Base-by-base conservation (phyloP, 2,113 vertebrate genomes). In the Quiscalus mexicanus region DNA sequence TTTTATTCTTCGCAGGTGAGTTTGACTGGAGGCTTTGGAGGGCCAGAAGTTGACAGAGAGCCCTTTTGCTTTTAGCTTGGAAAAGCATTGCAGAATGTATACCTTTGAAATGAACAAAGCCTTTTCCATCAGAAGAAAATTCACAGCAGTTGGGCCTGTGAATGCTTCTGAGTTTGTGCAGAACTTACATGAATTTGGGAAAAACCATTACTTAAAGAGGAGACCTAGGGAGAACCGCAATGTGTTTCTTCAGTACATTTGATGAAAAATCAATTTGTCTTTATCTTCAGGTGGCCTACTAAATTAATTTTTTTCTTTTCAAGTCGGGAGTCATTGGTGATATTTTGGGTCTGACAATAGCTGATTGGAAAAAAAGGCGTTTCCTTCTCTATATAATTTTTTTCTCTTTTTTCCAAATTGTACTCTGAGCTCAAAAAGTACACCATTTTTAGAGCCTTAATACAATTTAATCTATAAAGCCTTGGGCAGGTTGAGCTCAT, bases 171-270 rank as follows among this genome's bases (percentile, higher is more conserved):
- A 55, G 30, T 76, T 77, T 44, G 30, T n/a, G 24, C 27, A 74
- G 68, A 62, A 25, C 12, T 55, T 18, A 12, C 0, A 23, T 23
- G 23, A 39, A 44, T 91, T 33, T 44, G 5, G 13, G 37, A 15
- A 4, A 27, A 53, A 41, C 0, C 3, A 0, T 0, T 52, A 5
- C 23, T 60, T 50, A 17, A 55, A 53, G 55, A 52, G 41, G 28
- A 71, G 41, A 60, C 18, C 10, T 49, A 2, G 37, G 25, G 15
- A 62, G 33, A 77, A 4, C 15, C 45, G 25, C 19, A 17, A 0
- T 20, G 11, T 25, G 4, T n/a, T 84, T 78, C 44, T 11, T 60
- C 5, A 10, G 28, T 44, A 12, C 16, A n/a, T 84, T 6, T n/a
- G 55, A 65, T 60, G 21, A 62, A 76, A 65, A 58, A 12, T 9